Evolutionary conservation across 2,888 invertebrate genomes (phyloP), one percentile per base, ranked within the genome.

Genomic region (Dexiosoma caninum): DNA sequence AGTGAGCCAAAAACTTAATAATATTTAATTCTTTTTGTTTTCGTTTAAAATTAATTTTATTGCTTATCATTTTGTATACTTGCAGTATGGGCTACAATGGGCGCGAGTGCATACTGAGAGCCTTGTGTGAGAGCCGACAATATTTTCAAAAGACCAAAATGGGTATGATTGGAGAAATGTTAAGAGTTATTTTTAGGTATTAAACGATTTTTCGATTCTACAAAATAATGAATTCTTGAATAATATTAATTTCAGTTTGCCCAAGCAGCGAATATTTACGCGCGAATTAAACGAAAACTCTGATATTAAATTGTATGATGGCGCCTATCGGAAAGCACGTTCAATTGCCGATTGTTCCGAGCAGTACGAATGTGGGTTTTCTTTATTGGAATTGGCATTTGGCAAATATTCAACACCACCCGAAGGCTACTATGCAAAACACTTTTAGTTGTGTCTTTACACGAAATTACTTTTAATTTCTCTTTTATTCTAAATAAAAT

Each of bases 71-170:
- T 9, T 55, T 69, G 57, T 57, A 57, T 82, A 27, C 10, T 91
- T 91, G 6, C 89, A 95, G 95, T 81, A 94, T 95, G 93, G 95
- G 95, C 3, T 94, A 94, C 86, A 92, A 93, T 85, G 95, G 95
- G 0, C 91, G 94, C 37, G 91, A 93, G 30, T 95, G 95, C 85
- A 91, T 95, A 35, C 88, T 94, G 71, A 92, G 94, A 62, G 93
- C 95, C 0, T 90, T 95, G 0, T 95, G 95, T 88, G 95, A 95
- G 86, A 93, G 94, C 8, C 93, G 93, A 0, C 93, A 93, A 79
- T 91, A 93, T n/a, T 91, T 95, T 23, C 91, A 92, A 46, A 92
- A 93, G 0, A 92, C 92, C 70, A 93, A 93, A 59, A 91, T 91
- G 59, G 93, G 93, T 77, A 92, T 95, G 90, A 89, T 94, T 3